Percentiles rank a stretch among this genome's conserved stretches.
Conservation (phyloP, 2,113 vertebrate species). For the Lasiurus cinereus region DNA sequence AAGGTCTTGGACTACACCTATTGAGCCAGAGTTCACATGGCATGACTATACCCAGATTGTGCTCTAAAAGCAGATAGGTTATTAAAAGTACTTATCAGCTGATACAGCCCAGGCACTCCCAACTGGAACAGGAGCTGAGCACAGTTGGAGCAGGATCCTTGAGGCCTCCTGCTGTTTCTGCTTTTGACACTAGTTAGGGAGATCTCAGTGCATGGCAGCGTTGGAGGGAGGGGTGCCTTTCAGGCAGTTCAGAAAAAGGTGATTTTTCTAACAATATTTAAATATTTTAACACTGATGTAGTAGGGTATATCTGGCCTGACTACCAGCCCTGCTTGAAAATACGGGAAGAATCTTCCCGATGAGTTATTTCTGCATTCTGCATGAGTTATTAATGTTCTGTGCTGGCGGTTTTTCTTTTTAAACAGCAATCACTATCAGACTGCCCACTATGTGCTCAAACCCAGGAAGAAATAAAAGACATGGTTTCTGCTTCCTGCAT, state of each 20-base stretch:
- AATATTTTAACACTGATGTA: neutral
- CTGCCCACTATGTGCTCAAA: neutral
- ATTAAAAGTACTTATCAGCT: neutral
- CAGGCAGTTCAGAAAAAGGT: neutral
- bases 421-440: neutral
- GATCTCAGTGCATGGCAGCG: neutral
- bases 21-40: neutral
- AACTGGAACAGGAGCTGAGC: neutral
- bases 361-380: neutral
- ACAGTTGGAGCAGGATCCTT: neutral
- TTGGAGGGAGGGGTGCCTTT: neutral
- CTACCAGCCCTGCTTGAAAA: neutral
- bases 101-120: neutral
- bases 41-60: neutral
- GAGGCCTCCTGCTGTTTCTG: neutral
- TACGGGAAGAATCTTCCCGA: neutral
- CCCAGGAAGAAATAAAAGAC: slow-evolving; percentile 41
- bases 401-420: neutral
- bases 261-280: neutral
- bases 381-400: neutral
- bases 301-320: neutral
- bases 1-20: neutral
- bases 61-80: neutral
- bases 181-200: neutral
- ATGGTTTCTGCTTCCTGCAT: slow-evolving; percentile 2